phyloP scores from a whole-genome alignment of 2,797 vertebrate genomes.

The Hippocampus kuda region DNA sequence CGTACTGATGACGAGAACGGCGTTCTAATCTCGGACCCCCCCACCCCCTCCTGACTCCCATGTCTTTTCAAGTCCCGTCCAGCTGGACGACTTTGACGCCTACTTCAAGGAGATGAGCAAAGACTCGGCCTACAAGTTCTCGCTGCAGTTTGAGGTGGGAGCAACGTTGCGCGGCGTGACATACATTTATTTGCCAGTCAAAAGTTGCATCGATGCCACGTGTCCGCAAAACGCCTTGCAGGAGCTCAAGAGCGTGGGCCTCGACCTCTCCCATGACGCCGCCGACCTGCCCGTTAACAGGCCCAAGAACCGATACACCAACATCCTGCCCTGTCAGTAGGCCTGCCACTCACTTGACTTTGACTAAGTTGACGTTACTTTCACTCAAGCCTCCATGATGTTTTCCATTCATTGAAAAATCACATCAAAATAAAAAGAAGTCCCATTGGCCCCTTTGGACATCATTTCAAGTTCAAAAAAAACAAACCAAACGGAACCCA shows the following conservation, averaged over 20 bases:
- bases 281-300: slow-evolving; percentile 88
- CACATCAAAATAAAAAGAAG: too few species aligned
- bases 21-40: too few species aligned
- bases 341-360: too few species aligned
- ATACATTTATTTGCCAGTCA: too few species aligned
- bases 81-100: slow-evolving; percentile 87
- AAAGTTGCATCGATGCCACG: background rate
- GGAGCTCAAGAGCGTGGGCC: slow-evolving; percentile 88
- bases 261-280: slow-evolving; percentile 85
- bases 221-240: slow-evolving; percentile 23
- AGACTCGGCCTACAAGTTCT: slow-evolving; percentile 97
- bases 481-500: too few species aligned
- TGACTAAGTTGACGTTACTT: too few species aligned
- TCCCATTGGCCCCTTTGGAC: too few species aligned
- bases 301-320: slow-evolving; percentile 97
- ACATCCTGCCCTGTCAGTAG: slow-evolving; percentile 92
- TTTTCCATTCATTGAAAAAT: too few species aligned
- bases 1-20: background rate
- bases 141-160: slow-evolving; percentile 92
- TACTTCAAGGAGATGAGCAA: slow-evolving; percentile 95
- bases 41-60: too few species aligned
- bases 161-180: background rate
- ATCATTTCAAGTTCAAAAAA: too few species aligned
- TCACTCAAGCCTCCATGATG: too few species aligned
- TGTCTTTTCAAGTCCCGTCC: slow-evolving; percentile 70